phyloP scores from a whole-genome alignment of 2,888 invertebrate species.

The Andrena bucephala region DNA sequence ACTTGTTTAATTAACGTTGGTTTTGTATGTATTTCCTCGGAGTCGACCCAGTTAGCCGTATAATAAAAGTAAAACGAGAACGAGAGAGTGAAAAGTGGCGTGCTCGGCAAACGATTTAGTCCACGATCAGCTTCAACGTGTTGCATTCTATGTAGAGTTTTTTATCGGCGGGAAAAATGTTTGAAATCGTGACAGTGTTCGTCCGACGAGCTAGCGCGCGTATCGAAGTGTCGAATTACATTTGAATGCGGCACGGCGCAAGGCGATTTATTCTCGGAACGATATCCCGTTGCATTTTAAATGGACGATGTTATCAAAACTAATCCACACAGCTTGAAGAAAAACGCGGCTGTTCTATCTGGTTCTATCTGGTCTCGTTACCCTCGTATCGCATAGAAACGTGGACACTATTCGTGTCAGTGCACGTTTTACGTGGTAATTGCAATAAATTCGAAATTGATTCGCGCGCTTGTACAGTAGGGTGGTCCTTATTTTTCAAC shows the following conservation, averaged over 20 bases:
- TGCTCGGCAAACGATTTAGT: neutral
- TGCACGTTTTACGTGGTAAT: conserved; percentile 28
- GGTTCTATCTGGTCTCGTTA: conserved; percentile 13
- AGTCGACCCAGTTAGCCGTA: no score
- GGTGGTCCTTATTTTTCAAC: no score
- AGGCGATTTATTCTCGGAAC: conserved; percentile 41
- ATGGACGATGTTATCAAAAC: conserved; percentile 43
- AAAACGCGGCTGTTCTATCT: conserved; percentile 34
- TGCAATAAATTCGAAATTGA: conserved; percentile 8
- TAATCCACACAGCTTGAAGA: conserved; percentile 19
- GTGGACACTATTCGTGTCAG: neutral
- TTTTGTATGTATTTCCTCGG: no score
- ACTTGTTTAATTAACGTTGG: no score
- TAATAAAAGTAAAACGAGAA: no score
- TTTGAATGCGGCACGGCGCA: conserved; percentile 4
- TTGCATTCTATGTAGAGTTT: neutral
- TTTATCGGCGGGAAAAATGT: neutral
- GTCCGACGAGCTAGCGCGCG: conserved; percentile 22
- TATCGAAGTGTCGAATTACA: conserved; percentile 30
- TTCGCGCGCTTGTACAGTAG: neutral
- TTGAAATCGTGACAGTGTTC: conserved; percentile 15
- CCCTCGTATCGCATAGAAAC: conserved; percentile 8
- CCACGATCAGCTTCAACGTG: neutral
- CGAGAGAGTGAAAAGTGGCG: no score
- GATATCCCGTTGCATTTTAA: conserved; percentile 44